Evolutionary conservation across 2,888 invertebrate genomes (phyloP).

Genomic region (Erynnis tages): DNA sequence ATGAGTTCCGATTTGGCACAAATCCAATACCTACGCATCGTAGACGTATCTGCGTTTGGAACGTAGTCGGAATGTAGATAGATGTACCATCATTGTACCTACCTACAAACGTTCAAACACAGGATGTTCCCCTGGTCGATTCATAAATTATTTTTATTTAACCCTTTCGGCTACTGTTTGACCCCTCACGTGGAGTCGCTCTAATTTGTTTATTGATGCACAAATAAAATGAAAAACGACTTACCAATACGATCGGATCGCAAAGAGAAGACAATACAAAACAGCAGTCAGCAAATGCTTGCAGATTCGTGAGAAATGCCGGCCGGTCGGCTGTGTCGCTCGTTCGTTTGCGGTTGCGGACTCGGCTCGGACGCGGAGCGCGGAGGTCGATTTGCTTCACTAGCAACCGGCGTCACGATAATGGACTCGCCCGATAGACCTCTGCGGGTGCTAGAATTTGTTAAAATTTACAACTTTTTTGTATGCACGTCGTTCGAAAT

Average conservation of each 20-base stretch:
- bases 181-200: too few species aligned
- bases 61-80: too few species aligned
- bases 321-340: slow-evolving; percentile 59
- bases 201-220: neutral
- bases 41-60: neutral
- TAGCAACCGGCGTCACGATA: slow-evolving; percentile 59
- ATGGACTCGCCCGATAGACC: slow-evolving; percentile 68
- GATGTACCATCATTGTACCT: too few species aligned
- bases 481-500: slow-evolving; percentile 46
- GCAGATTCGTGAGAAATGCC: slow-evolving; percentile 71
- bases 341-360: slow-evolving; percentile 55
- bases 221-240: slow-evolving; percentile 35
- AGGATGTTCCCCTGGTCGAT: slow-evolving; percentile 4
- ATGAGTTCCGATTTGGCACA: slow-evolving; percentile 39
- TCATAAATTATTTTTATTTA: too few species aligned
- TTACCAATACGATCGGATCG: slow-evolving; percentile 51
- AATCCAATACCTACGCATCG: slow-evolving; percentile 38
- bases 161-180: too few species aligned
- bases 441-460: slow-evolving; percentile 52
- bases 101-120: neutral
- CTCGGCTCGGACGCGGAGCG: too few species aligned
- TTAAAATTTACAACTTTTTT: slow-evolving; percentile 46
- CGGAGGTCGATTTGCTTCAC: slow-evolving; percentile 69
- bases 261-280: slow-evolving; percentile 49
- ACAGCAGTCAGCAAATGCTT: slow-evolving; percentile 59